Evolutionary conservation across 2,888 invertebrate genomes (phyloP), one percentile per base, ranked within the genome.

Genomic region (Tenthredo distinguenda): DNA sequence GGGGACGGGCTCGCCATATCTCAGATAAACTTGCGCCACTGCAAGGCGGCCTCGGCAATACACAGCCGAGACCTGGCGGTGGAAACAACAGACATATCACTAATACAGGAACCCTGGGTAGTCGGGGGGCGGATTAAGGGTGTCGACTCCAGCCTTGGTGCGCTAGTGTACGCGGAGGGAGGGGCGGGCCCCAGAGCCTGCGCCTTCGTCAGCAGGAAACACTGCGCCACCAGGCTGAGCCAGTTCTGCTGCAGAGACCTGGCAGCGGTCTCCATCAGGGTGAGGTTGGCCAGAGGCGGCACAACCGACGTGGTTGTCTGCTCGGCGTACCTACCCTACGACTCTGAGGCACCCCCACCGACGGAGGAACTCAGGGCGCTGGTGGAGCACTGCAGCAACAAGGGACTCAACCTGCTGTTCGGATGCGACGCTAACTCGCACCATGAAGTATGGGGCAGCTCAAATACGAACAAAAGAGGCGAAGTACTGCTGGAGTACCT

Each of bases 31-130:
- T 15, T 86, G 86, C 85, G 86, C 21, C 87, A 87, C 21, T 85
- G 84, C 84, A 86, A 74, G 21, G 86, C 86, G 84, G 86, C 85
- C 55, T 43, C 86, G 40, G 86, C 86, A 43, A 6, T 86, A 1
- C 47, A 71, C 0, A 76, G 86, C 50, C 79, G 76, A 0, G 85
- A 76, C 71, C 85, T 85, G 4, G 85, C 86, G 40, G 26, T 31
- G 72, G 40, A 34, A 86, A 81, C 86, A 15, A 86, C 84, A 82
- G 68, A 85, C 37, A 72, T 40, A 37, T 72, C 72, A 72, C 18
- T 72, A 18, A 72, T 72, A 18, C 72, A 72, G 10, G 43, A 43
- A 43, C 43, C 58, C n/a, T 58, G 58, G 58, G 21, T 18, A 18
- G 6, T 6, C 18, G 58, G 58, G n/a, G 58, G 21, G 15, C 18